Percentiles rank a stretch among this genome's conserved stretches.
Evolutionary conservation across 2,888 invertebrate genomes (phyloP).

Genomic region (Chaetogeoica ovagalla): DNA sequence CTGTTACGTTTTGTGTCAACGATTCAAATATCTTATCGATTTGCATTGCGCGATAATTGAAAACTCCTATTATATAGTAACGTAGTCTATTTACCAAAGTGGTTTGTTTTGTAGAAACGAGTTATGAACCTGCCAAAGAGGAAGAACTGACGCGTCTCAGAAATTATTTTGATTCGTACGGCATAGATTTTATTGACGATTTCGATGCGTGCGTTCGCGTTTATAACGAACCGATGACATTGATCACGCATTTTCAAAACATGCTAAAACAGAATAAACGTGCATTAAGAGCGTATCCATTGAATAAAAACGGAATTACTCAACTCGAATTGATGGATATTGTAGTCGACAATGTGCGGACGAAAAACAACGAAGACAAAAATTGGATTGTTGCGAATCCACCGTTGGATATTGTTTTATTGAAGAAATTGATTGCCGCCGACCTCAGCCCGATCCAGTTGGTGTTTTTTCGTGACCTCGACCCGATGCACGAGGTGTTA

Average conservation of each 20-base stretch:
- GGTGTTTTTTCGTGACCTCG: constrained; percentile 13
- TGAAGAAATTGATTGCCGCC: background rate
- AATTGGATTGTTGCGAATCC: constrained; percentile 35
- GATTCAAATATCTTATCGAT: too few species aligned
- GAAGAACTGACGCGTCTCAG: background rate
- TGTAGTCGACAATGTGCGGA: background rate
- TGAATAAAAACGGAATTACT: background rate
- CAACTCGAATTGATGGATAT: background rate
- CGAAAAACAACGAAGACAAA: background rate
- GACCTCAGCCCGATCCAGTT: constrained; percentile 9
- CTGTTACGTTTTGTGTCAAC: too few species aligned
- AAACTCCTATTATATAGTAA: too few species aligned
- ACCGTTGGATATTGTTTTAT: constrained; percentile 13
- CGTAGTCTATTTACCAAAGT: too few species aligned
- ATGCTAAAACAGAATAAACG: background rate
- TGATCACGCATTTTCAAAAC: background rate
- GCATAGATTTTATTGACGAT: constrained; percentile 22
- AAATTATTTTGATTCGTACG: constrained; percentile 4
- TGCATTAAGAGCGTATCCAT: background rate
- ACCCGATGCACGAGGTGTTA: constrained; percentile 7
- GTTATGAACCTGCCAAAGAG: background rate
- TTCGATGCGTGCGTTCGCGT: constrained; percentile 3
- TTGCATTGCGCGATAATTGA: too few species aligned
- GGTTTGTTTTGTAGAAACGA: background rate
- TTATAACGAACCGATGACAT: background rate